phyloP scores from a whole-genome alignment of 2,113 vertebrate genomes.

The Platichthys flesus region DNA sequence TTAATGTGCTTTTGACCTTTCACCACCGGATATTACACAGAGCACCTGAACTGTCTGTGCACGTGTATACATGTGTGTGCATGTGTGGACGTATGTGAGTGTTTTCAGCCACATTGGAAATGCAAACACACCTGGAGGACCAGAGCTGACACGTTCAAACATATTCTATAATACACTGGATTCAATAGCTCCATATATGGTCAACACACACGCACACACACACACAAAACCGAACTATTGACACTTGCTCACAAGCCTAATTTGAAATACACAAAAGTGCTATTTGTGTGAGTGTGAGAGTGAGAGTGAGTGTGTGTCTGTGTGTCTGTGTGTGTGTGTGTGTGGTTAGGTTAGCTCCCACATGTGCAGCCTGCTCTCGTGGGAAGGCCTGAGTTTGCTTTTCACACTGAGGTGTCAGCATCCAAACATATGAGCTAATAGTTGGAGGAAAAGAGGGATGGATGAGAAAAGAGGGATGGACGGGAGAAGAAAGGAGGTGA shows the following conservation, averaged over 20 bases:
- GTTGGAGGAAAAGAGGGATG: slow-evolving; percentile 24
- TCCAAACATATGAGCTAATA: slow-evolving; percentile 66
- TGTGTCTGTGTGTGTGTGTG: slow-evolving; percentile 36
- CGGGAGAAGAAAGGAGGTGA: too few relatives aligned
- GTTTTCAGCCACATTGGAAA: slow-evolving; percentile 46
- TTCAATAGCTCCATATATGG: slow-evolving; percentile 48
- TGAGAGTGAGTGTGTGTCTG: slow-evolving; percentile 23
- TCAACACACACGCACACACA: slow-evolving; percentile 21
- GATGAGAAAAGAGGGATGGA: not conserved
- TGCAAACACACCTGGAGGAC: slow-evolving; percentile 74
- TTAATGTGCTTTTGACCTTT: slow-evolving; percentile 40
- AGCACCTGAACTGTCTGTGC: slow-evolving; percentile 12
- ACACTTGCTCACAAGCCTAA: slow-evolving; percentile 23
- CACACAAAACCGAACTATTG: slow-evolving; percentile 37
- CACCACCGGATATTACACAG: slow-evolving; percentile 1
- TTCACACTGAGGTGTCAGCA: slow-evolving; percentile 66
- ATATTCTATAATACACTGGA: slow-evolving; percentile 53
- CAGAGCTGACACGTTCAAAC: slow-evolving; percentile 63
- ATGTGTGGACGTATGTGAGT: not conserved
- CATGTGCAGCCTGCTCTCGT: slow-evolving; percentile 30
- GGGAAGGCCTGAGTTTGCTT: slow-evolving; percentile 70
- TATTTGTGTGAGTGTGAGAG: slow-evolving; percentile 19
- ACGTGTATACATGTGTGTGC: not conserved
- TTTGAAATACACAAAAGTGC: slow-evolving; percentile 39
- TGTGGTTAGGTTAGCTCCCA: slow-evolving; percentile 27